These are phyloP conservation scores for Triplophysa dalaica DNA, from an alignment of 2,113 vertebrate genomes.

Conservation along the genomic window DNA sequence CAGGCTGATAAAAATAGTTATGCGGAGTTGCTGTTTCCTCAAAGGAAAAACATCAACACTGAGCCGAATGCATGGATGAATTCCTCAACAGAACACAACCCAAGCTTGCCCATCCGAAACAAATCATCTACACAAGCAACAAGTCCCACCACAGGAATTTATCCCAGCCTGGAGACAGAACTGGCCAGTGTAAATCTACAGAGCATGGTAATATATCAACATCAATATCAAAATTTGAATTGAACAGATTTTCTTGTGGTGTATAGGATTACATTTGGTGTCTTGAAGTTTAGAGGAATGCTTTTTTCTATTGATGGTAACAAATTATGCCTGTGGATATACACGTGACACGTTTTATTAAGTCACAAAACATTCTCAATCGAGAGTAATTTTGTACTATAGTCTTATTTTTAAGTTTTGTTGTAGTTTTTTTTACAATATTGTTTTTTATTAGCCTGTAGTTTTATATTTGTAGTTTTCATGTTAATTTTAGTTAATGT, in stretches of 20 bases:
- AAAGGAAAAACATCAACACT: constrained; percentile 3
- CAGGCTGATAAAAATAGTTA: constrained; percentile 60
- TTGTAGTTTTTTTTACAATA: too few species aligned
- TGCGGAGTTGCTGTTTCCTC: constrained; percentile 60
- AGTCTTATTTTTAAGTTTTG: too few species aligned
- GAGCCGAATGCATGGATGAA: background rate
- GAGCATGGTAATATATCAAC: constrained; percentile 49
- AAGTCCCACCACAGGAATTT: constrained; percentile 50
- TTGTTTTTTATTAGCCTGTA: too few species aligned
- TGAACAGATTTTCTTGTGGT: too few species aligned
- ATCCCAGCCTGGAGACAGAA: constrained; percentile 61
- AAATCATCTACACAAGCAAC: background rate
- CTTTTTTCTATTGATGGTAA: too few species aligned
- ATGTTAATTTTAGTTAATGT: too few species aligned
- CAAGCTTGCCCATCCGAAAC: background rate
- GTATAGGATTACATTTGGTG: background rate
- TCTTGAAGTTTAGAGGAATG: background rate
- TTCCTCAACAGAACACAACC: constrained; percentile 13
- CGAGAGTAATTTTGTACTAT: too few species aligned
- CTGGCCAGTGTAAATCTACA: background rate
- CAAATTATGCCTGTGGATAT: too few species aligned
- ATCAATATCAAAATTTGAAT: background rate
- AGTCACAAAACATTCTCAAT: too few species aligned
- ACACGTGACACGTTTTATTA: too few species aligned
- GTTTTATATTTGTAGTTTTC: too few species aligned